phyloP scores from a whole-genome alignment of 2,797 vertebrate species.

The Channallabes apus region DNA sequence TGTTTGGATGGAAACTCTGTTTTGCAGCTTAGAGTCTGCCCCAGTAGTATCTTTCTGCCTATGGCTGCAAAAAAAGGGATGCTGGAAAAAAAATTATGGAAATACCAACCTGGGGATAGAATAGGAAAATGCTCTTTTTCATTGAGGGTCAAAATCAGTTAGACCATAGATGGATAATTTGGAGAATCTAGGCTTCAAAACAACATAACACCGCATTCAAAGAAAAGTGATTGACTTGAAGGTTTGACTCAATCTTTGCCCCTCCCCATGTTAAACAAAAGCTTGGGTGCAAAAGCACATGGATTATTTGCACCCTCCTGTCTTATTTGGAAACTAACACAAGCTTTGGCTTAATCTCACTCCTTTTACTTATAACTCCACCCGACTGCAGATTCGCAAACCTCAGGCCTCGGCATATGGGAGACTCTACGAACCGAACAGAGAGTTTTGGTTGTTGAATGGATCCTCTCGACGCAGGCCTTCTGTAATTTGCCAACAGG shows the following conservation, averaged over 20 bases:
- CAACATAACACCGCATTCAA: background rate
- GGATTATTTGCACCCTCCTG: constrained; percentile 66
- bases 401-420: constrained; percentile 33
- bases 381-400: constrained; percentile 25
- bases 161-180: background rate
- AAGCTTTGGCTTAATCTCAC: constrained; percentile 30
- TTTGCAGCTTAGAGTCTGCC: constrained; percentile 29
- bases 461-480: constrained; percentile 64
- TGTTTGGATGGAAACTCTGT: constrained; percentile 43
- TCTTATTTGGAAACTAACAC: constrained; percentile 47
- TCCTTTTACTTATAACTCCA: background rate
- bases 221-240: background rate
- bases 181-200: background rate
- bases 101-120: constrained; percentile 7
- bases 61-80: constrained; percentile 31
- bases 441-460: constrained; percentile 59
- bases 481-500: constrained; percentile 77
- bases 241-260: background rate
- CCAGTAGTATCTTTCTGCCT: constrained; percentile 34
- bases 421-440: constrained; percentile 36
- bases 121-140: background rate
- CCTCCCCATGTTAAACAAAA: constrained; percentile 44
- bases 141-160: background rate
- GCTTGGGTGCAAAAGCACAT: constrained; percentile 51
- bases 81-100: constrained; percentile 15